Evolutionary conservation across 2,888 invertebrate genomes (phyloP).

Genomic region (Synergus laeviventris): DNA sequence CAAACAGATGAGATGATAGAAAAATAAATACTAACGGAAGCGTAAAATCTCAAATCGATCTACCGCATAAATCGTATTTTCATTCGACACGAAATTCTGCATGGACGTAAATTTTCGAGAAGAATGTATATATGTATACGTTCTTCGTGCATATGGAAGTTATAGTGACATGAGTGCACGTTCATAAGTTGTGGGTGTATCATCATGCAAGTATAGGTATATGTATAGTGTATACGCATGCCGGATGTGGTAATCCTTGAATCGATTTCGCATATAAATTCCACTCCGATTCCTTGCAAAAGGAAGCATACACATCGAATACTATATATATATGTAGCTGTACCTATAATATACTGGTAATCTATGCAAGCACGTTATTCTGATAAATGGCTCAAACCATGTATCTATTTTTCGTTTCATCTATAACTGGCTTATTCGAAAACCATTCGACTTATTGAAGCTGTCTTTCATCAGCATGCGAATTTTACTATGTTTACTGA

Average conservation of each 20-base stretch:
- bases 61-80: constrained; percentile 37
- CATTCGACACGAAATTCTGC: constrained; percentile 30
- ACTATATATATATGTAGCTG: too few relatives aligned
- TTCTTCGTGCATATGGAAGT: constrained; percentile 16
- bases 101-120: constrained; percentile 23
- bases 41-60: constrained; percentile 39
- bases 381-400: constrained; percentile 21
- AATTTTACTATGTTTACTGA: background rate
- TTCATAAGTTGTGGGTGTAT: constrained; percentile 21
- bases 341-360: constrained; percentile 34
- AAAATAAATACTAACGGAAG: background rate
- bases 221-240: constrained; percentile 36
- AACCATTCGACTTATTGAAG: background rate
- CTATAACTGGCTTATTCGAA: background rate
- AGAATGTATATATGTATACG: background rate
- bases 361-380: constrained; percentile 36
- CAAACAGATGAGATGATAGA: background rate
- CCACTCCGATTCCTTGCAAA: constrained; percentile 40
- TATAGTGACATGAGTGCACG: constrained; percentile 23
- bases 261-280: constrained; percentile 41
- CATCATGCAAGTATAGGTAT: constrained; percentile 12
- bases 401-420: constrained; percentile 16
- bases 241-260: constrained; percentile 40
- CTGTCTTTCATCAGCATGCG: background rate
- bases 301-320: constrained; percentile 3